phyloP scores from a whole-genome alignment of 2,888 invertebrate genomes.

The Eilema griseolum region DNA sequence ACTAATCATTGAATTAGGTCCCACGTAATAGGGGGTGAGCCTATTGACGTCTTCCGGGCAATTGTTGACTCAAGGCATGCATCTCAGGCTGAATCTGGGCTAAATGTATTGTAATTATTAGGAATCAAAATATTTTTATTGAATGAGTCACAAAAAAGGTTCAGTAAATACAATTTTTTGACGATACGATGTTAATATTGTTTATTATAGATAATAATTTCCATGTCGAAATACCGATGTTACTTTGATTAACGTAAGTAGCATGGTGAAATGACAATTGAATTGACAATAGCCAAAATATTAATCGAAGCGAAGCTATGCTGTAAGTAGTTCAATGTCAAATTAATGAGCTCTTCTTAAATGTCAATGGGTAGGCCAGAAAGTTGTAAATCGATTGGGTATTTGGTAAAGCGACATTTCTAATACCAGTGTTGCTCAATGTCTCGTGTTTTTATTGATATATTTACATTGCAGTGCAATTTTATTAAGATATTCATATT shows the following conservation, averaged over 20 bases:
- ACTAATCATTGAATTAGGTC: too few relatives aligned
- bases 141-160: not conserved
- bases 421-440: constrained; percentile 60
- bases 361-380: constrained; percentile 73
- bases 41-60: too few relatives aligned
- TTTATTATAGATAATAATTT: constrained; percentile 29
- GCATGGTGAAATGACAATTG: constrained; percentile 61
- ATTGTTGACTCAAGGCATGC: too few relatives aligned
- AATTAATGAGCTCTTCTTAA: constrained; percentile 68
- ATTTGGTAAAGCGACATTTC: constrained; percentile 55
- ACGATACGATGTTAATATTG: constrained; percentile 2
- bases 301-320: constrained; percentile 65
- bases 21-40: too few relatives aligned
- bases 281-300: constrained; percentile 64
- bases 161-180: not conserved
- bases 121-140: too few relatives aligned
- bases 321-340: constrained; percentile 74
- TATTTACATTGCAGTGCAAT: constrained; percentile 33
- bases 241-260: constrained; percentile 59
- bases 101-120: too few relatives aligned
- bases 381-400: constrained; percentile 58
- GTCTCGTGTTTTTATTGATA: constrained; percentile 49
- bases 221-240: constrained; percentile 51
- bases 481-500: constrained; percentile 21
- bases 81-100: too few relatives aligned